Conservation (phyloP, 2,888 invertebrate genomes). For the Synergus japonicus region DNA sequence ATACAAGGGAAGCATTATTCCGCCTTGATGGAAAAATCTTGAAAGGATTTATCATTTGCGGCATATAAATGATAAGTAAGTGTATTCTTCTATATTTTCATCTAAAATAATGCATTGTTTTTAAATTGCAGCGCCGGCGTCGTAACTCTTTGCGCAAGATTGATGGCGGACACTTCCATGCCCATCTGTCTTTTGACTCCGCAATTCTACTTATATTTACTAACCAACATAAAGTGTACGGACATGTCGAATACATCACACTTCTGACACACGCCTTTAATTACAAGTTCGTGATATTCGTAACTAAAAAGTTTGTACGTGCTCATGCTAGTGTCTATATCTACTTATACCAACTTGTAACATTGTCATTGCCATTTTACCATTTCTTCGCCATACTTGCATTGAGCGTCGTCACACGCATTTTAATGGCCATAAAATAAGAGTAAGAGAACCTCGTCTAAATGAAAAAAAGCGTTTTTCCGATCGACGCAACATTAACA, state of each 20-base stretch:
- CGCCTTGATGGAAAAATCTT: not conserved
- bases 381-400: not conserved
- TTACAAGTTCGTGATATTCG: slow-evolving; percentile 19
- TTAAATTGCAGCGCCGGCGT: slow-evolving; percentile 67
- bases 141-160: slow-evolving; percentile 64
- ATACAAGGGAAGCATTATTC: not conserved
- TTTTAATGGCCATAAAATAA: slow-evolving; percentile 29
- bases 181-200: slow-evolving; percentile 58
- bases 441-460: not conserved
- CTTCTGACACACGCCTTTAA: slow-evolving; percentile 28
- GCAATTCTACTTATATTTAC: slow-evolving; percentile 44
- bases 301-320: not conserved
- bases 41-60: not conserved
- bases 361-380: slow-evolving; percentile 24
- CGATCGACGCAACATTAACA: slow-evolving; percentile 8
- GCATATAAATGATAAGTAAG: not conserved
- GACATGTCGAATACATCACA: slow-evolving; percentile 27
- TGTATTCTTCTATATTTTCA: slow-evolving; percentile 9
- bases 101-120: slow-evolving; percentile 34
- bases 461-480: slow-evolving; percentile 12
- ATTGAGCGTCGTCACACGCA: slow-evolving; percentile 11
- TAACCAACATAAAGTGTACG: slow-evolving; percentile 19
- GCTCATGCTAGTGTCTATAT: not conserved
- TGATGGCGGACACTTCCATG: slow-evolving; percentile 51
- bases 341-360: slow-evolving; percentile 9